Evolutionary conservation across 2,888 invertebrate genomes (phyloP).

Genomic region (Acanthosepion esculentum): DNA sequence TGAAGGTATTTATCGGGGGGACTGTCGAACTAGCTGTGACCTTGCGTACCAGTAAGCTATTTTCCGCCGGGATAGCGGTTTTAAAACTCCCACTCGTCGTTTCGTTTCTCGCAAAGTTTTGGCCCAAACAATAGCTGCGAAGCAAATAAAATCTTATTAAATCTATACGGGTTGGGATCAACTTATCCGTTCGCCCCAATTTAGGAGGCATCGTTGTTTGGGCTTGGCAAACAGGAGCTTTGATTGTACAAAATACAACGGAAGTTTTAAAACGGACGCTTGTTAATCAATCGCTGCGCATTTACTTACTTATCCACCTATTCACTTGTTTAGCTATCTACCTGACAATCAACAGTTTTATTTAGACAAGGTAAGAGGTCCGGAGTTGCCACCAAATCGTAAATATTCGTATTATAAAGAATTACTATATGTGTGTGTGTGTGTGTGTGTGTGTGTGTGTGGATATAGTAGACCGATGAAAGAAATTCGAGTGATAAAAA

Average conservation of each 20-base stretch:
- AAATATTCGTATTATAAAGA: too few species aligned
- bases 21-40: neutral
- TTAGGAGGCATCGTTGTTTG: neutral
- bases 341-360: neutral
- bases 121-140: neutral
- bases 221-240: neutral
- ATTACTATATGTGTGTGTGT: too few species aligned
- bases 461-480: too few species aligned
- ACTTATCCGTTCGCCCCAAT: neutral
- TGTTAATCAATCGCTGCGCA: neutral
- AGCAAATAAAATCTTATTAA: neutral
- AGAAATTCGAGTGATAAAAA: too few species aligned
- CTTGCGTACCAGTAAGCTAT: neutral
- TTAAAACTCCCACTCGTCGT: neutral
- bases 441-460: too few species aligned
- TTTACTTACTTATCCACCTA: neutral
- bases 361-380: neutral
- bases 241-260: neutral
- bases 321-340: neutral
- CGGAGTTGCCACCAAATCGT: too few species aligned
- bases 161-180: neutral
- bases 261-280: neutral
- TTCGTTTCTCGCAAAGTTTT: neutral
- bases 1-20: neutral
- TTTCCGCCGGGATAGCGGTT: neutral